Evolutionary conservation across 2,888 invertebrate genomes (phyloP).

Genomic region (Aplocera efformata): DNA sequence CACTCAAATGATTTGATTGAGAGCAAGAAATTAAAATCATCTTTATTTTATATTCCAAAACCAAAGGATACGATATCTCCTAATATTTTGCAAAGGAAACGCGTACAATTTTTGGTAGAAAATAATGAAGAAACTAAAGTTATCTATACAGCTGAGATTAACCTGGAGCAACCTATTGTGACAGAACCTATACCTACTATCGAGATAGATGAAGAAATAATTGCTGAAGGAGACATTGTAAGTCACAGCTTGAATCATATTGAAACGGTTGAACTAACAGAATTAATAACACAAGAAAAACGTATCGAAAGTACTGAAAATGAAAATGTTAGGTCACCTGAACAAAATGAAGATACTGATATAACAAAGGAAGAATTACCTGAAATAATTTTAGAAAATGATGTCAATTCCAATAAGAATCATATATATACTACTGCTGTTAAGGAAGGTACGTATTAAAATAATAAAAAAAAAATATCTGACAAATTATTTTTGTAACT

Average conservation of each 20-base stretch:
- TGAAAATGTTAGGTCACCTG: constrained; percentile 32
- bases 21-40: constrained; percentile 56
- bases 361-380: constrained; percentile 35
- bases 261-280: constrained; percentile 37
- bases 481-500: constrained; percentile 10
- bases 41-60: constrained; percentile 84
- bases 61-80: constrained; percentile 59
- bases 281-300: constrained; percentile 42
- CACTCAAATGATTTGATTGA: constrained; percentile 53
- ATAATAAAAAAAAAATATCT: not conserved
- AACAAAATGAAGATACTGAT: constrained; percentile 30
- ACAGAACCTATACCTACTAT: constrained; percentile 37
- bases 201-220: constrained; percentile 53
- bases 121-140: constrained; percentile 75
- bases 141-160: constrained; percentile 72
- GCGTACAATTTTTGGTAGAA: constrained; percentile 86
- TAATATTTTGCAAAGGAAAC: constrained; percentile 79
- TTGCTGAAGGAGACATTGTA: constrained; percentile 64
- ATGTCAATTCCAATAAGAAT: constrained; percentile 18
- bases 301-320: constrained; percentile 30
- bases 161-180: constrained; percentile 56
- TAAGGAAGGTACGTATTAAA: constrained; percentile 39
- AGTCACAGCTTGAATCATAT: constrained; percentile 54
- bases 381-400: constrained; percentile 19
- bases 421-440: constrained; percentile 15